These are phyloP conservation scores for Ageneiosus marmoratus DNA, from an alignment of 2,113 vertebrate species.

Conservation along the genomic window DNA sequence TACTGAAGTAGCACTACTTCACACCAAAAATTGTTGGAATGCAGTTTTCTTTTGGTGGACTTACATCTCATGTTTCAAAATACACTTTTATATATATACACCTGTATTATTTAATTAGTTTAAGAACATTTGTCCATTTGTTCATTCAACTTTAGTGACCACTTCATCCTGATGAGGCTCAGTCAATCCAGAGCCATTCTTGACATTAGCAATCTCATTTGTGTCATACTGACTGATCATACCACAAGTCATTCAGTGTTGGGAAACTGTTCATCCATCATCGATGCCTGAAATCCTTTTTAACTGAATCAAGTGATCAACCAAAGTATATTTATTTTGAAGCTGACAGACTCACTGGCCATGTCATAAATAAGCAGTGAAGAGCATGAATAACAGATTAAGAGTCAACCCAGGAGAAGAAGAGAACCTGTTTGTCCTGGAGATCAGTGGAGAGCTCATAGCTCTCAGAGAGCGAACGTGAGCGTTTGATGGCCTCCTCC, in stretches of 20 bases:
- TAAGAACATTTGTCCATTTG: background rate
- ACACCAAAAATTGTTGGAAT: background rate
- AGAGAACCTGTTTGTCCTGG: slow-evolving; percentile 95
- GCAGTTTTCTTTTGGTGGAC: background rate
- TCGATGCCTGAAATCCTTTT: background rate
- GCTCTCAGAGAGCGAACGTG: slow-evolving; percentile 94
- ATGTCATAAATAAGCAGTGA: background rate
- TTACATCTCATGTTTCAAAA: background rate
- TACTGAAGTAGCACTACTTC: background rate
- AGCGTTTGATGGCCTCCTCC: slow-evolving; percentile 97
- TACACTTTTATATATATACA: background rate
- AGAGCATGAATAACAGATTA: background rate
- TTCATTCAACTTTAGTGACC: background rate
- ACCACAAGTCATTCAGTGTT: background rate
- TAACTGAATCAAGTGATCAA: background rate
- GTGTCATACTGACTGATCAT: slow-evolving; percentile 1
- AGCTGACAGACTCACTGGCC: background rate
- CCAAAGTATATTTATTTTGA: background rate
- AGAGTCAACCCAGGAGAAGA: background rate
- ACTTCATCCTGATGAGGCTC: background rate
- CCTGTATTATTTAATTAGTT: background rate
- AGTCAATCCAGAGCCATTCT: background rate
- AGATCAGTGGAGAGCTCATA: slow-evolving; percentile 98
- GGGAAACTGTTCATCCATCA: background rate
- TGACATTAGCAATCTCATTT: background rate